Conservation (phyloP, 2,888 invertebrate species). For the Hedya salicella region DNA sequence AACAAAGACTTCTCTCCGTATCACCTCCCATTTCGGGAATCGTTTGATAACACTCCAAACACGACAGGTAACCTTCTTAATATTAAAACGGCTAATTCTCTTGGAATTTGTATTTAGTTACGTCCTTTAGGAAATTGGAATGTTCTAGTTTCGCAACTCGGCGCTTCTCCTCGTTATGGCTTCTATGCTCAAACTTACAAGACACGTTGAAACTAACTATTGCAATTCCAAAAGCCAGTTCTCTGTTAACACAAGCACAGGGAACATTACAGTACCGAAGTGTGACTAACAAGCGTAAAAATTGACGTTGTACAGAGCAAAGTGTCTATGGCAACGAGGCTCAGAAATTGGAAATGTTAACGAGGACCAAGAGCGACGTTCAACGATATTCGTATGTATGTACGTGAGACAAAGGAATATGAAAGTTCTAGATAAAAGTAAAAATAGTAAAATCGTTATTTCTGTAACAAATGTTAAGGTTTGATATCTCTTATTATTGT, state of each 20-base stretch:
- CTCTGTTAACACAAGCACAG: background rate
- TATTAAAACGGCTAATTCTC: background rate
- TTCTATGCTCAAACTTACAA: slow-evolving; percentile 2
- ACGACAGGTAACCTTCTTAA: background rate
- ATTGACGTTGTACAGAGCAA: slow-evolving; percentile 2
- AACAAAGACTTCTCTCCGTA: slow-evolving; percentile 1
- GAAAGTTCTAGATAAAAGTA: background rate
- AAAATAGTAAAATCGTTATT: background rate
- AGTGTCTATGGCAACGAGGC: slow-evolving; percentile 9
- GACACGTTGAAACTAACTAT: slow-evolving; percentile 13
- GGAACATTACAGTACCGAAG: background rate
- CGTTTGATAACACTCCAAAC: slow-evolving; percentile 1
- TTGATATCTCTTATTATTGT: background rate
- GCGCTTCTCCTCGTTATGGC: slow-evolving; percentile 2
- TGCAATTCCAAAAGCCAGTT: background rate
- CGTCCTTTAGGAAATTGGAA: background rate
- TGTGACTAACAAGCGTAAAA: slow-evolving; percentile 20
- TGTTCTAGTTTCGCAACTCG: background rate
- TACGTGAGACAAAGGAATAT: background rate
- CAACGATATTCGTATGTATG: background rate
- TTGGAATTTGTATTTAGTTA: background rate
- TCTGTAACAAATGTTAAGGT: background rate
- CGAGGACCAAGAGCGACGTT: slow-evolving; percentile 1
- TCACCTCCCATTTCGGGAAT: background rate
- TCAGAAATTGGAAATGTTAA: slow-evolving; percentile 22